Percentiles rank a stretch among this genome's conserved stretches.
Conservation (phyloP, 2,113 vertebrate species). For the Petaurus breviceps region DNA sequence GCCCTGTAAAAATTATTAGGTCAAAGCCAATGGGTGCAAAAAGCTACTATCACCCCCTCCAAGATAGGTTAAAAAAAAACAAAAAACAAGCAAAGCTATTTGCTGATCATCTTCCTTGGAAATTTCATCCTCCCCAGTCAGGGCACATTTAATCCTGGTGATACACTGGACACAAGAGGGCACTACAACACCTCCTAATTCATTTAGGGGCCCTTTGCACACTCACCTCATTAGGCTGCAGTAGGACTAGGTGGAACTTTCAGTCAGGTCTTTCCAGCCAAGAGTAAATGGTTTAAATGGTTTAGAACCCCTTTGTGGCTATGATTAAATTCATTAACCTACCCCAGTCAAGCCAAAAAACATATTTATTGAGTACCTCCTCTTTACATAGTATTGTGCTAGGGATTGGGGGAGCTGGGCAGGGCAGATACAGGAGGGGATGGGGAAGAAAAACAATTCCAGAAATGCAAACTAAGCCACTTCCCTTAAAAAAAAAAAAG, state of each 20-base stretch:
- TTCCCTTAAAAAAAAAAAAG: neutral
- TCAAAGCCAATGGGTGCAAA: rapidly evolving
- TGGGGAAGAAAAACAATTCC: no score
- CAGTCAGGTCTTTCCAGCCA: neutral
- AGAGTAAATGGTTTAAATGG: no score
- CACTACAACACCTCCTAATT: conserved; percentile 10
- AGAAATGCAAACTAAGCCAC: neutral
- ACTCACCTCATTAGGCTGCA: neutral
- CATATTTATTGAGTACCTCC: neutral
- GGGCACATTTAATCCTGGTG: neutral
- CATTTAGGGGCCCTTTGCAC: neutral
- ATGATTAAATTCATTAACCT: rapidly evolving
- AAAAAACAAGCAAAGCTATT: neutral
- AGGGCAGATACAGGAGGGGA: no score
- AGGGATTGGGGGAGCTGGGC: neutral
- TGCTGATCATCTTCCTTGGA: rapidly evolving
- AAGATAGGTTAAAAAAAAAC: neutral
- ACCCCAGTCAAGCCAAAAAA: neutral
- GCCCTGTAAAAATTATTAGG: neutral
- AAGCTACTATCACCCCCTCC: rapidly evolving
- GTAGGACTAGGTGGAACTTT: neutral
- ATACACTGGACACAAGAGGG: conserved; percentile 52
- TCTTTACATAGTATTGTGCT: rapidly evolving
- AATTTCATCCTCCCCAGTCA: neutral
- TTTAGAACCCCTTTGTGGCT: neutral